phyloP scores from a whole-genome alignment of 2,888 invertebrate species.

The Ennomos fuscantarius region DNA sequence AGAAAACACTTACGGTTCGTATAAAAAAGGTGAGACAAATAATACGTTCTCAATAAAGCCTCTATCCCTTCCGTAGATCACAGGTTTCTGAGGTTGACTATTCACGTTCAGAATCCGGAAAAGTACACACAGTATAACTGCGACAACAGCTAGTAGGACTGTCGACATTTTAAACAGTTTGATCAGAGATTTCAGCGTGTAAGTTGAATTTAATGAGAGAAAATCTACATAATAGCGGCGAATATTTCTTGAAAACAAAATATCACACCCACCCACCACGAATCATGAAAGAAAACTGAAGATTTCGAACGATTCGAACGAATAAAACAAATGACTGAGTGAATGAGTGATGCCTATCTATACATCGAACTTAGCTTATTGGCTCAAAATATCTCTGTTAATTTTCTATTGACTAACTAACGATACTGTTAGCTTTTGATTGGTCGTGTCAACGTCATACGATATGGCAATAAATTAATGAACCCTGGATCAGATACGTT shows the following conservation, averaged over 20 bases:
- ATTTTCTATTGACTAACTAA: no score
- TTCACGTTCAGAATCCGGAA: slow-evolving; percentile 94
- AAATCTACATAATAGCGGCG: slow-evolving; percentile 69
- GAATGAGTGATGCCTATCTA: no score
- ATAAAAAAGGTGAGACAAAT: slow-evolving; percentile 91
- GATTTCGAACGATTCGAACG: slow-evolving; percentile 6
- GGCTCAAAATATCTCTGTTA: no score
- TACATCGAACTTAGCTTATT: no score
- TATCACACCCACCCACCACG: slow-evolving; percentile 47
- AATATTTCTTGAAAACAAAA: slow-evolving; percentile 49
- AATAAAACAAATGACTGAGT: slow-evolving; percentile 22
- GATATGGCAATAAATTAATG: no score
- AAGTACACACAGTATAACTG: slow-evolving; percentile 92
- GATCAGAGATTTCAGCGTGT: slow-evolving; percentile 29
- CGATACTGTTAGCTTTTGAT: no score
- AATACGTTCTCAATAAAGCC: slow-evolving; percentile 91
- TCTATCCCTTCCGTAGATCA: slow-evolving; percentile 90
- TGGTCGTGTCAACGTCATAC: no score
- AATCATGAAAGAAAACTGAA: slow-evolving; percentile 46
- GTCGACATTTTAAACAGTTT: slow-evolving; percentile 87
- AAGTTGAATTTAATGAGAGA: slow-evolving; percentile 35
- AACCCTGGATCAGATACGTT: no score
- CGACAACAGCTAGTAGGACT: slow-evolving; percentile 91
- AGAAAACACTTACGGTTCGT: slow-evolving; percentile 91
- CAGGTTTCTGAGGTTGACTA: slow-evolving; percentile 91